A percentile compares a stretch with the other conserved stretches of the same genome.
Conservation (phyloP, 2,113 vertebrate genomes). For the Pseudorhombus dupliciocellatus region DNA sequence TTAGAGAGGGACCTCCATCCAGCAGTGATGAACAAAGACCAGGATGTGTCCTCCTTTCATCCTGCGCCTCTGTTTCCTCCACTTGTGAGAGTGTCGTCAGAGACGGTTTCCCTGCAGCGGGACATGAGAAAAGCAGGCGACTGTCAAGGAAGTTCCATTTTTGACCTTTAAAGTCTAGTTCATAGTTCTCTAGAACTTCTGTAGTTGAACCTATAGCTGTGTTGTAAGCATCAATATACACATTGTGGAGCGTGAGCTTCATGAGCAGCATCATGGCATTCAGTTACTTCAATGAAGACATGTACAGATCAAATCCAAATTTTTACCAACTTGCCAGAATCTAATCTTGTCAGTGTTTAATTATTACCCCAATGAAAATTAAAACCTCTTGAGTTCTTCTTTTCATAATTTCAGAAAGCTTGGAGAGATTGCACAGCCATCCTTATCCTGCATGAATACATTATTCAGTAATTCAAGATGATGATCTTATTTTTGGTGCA, state of each 20-base stretch:
- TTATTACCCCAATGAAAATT: background rate
- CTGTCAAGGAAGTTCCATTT: slow-evolving; percentile 16
- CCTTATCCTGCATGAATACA: background rate
- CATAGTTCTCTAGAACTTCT: background rate
- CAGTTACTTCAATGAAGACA: background rate
- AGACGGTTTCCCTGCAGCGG: slow-evolving; percentile 25
- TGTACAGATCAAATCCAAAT: background rate
- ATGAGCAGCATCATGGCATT: no score
- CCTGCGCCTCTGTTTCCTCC: slow-evolving; percentile 40
- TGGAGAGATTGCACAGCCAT: background rate
- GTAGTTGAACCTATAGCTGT: background rate
- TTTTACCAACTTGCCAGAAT: background rate
- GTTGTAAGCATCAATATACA: no score
- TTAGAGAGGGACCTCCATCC: slow-evolving; percentile 44
- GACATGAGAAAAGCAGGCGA: slow-evolving; percentile 1
- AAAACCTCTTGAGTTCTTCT: background rate
- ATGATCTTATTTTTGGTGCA: background rate
- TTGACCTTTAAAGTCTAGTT: background rate
- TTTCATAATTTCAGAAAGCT: background rate
- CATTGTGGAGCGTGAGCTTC: no score
- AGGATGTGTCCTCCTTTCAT: slow-evolving; percentile 57
- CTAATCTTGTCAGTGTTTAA: background rate
- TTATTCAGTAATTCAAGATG: background rate
- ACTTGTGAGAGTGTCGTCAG: slow-evolving; percentile 35
- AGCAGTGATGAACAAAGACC: slow-evolving; percentile 57